Base-by-base conservation (phyloP, 2,113 vertebrate species). In the Aphyosemion australe region DNA sequence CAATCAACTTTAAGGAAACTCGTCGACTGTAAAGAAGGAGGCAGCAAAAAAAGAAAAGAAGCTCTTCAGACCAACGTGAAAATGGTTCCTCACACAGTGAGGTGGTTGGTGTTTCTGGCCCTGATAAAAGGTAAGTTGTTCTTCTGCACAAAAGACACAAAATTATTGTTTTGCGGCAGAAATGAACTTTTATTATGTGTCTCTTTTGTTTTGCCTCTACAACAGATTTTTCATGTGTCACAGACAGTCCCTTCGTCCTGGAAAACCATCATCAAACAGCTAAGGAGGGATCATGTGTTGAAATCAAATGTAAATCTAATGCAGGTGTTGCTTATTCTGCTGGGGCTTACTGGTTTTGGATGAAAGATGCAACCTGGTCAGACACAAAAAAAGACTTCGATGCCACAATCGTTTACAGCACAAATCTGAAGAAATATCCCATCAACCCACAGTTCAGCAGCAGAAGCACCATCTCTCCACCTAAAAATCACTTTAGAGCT, bases 261-360 rank as follows among this genome's bases (percentile, higher is more conserved):
- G 1, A 5, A 5, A 3, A 0, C 0, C 0, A 1, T 0, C 16
- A 3, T 56, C 5, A 67, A 48, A 71, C 14, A 2, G 71, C 39
- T 8, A 16, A 0, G 4, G 89, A 85, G 45, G 88, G 90, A 2
- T 90, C 87, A 31, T 91, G 89, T 54, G 8, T 79, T 53, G 79
- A 82, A 76, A 87, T 92, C 7, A 19, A 26, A 9, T 91, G 88
- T 21, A 5, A 0, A 0, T 9, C 31, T 48, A 15, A 0, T 0
- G 1, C 0, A 0, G 0, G 0, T 3, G 0, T 6, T 2, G 0
- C 0, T 14, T 10, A 0, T 1, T 0, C 0, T 43, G 0, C 0
- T 0, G 0, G 0, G 0, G 6, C 57, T 4, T 1, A 46, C 42
- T 82, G 82, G 61, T 69, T 89, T 56, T 92, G 91, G 91, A 59